A percentile compares a stretch with the other conserved stretches of the same genome.
phyloP scores from a whole-genome alignment of 1,140 invertebrate species.

The Zaprionus vittiger region DNA sequence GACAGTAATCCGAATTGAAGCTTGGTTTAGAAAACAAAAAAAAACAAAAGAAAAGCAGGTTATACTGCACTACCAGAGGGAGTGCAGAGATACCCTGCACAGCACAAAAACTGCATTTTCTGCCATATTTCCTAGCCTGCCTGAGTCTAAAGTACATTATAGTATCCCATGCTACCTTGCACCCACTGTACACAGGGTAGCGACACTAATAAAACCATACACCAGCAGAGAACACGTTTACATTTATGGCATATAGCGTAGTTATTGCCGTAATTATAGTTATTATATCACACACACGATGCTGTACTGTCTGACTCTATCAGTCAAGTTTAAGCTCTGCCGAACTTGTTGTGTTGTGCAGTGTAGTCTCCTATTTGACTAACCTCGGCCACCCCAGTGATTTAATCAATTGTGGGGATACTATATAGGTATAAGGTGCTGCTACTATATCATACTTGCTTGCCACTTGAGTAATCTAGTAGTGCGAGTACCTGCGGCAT shows the following conservation, averaged over 20 bases:
- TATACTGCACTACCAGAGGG: neutral
- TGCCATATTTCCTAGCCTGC: neutral
- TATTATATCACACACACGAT: conserved; percentile 14
- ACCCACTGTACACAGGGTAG: neutral
- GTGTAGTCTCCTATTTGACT: conserved; percentile 1
- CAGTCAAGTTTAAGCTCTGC: neutral
- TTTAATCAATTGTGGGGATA: conserved; percentile 11
- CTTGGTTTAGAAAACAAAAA: neutral
- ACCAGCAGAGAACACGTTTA: conserved; percentile 16
- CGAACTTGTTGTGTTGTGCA: conserved; percentile 10
- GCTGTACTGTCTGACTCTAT: neutral
- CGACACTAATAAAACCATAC: neutral
- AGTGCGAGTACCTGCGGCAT: conserved; percentile 12
- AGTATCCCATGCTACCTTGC: neutral
- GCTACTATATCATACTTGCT: neutral
- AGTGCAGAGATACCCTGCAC: neutral
- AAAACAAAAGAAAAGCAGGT: neutral
- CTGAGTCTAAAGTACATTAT: neutral
- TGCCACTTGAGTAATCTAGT: conserved; percentile 1
- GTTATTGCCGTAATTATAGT: conserved; percentile 30
- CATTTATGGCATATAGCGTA: conserved; percentile 12
- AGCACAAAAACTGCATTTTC: neutral
- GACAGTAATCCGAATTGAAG: conserved; percentile 27
- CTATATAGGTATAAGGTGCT: neutral
- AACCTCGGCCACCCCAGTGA: conserved; percentile 27